Base-by-base conservation (phyloP, 2,888 invertebrate species). In the Rosalia funebris region DNA sequence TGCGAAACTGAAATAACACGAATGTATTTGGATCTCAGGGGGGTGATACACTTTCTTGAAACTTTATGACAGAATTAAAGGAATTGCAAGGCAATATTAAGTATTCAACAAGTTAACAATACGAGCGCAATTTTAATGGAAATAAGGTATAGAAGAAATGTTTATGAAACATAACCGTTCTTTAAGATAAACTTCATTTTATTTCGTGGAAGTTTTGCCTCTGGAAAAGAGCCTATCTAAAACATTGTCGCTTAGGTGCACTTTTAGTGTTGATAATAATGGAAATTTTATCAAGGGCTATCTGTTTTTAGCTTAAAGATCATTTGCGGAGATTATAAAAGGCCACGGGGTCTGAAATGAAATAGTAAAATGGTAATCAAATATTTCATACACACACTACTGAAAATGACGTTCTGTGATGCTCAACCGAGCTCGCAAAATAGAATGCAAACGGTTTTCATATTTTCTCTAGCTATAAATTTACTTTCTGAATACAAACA, bases 401-500 rank as follows among this genome's bases (percentile, higher is more conserved):
- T 71, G 71, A 59, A 60, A 61, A 48, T 69, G 71, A 70, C 70
- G 65, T 52, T 52, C 53, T 50, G 46, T 61, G 60, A 62, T 60
- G 62, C 60, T 66, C 53, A 55, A 63, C 60, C 65, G 60, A 63
- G 60, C 61, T 39, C 60, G 62, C 64, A 69, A 66, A 72, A 64
- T 66, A 60, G 65, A 65, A 72, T 66, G 68, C 72, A 69, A 67
- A 69, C 69, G 58, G 60, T 62, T 66, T 66, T 63, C 66, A 63
- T 62, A 65, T 71, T 69, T 66, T 63, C 70, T 64, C 61, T 54
- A 52, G 56, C 65, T 62, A 71, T 71, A 71, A 71, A 71, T 71
- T 69, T 68, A 68, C 69, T 69, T 68, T 67, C 68, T 63, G 71
- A 70, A 71, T 72, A 71, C 70, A 70, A 68, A 69, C 70, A 66